Conservation (phyloP, 2,113 vertebrate genomes). For the rat (Rattus norvegicus) region DNA sequence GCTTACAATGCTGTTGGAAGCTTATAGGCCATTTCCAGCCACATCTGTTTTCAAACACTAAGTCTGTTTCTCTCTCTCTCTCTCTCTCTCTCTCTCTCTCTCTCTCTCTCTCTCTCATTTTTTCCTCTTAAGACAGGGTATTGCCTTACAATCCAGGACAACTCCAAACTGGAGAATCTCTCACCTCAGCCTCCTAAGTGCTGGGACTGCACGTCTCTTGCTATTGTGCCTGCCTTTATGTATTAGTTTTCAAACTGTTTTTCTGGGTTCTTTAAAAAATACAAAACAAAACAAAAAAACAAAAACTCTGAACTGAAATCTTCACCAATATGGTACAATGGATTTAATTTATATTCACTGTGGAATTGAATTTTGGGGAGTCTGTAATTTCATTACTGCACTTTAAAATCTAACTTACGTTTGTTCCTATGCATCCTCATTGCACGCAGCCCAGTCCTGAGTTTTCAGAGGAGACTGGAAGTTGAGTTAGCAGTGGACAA, state of each 20-base stretch:
- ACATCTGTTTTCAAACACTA: slow-evolving; percentile 24
- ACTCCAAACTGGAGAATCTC: neutral
- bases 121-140: neutral
- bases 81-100: too few species aligned
- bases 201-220: neutral
- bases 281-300: neutral
- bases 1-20: neutral
- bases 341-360: slow-evolving; percentile 61
- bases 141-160: neutral
- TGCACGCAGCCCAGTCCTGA: neutral
- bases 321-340: slow-evolving; percentile 40
- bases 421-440: slow-evolving; percentile 2
- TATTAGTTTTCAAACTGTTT: neutral
- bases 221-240: neutral
- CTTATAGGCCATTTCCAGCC: slow-evolving; percentile 1
- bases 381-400: slow-evolving; percentile 44
- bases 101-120: too few species aligned
- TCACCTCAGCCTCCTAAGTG: neutral
- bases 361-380: slow-evolving; percentile 45
- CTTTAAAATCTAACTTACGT: slow-evolving; percentile 66
- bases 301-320: slow-evolving; percentile 28
- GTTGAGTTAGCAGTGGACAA: neutral
- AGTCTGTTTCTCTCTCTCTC: neutral
- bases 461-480: neutral
- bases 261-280: neutral